A percentile compares a stretch with the other conserved stretches of the same genome.
Evolutionary conservation across 2,797 vertebrate genomes (phyloP).

Genomic region (Myiotriccus ornatus): DNA sequence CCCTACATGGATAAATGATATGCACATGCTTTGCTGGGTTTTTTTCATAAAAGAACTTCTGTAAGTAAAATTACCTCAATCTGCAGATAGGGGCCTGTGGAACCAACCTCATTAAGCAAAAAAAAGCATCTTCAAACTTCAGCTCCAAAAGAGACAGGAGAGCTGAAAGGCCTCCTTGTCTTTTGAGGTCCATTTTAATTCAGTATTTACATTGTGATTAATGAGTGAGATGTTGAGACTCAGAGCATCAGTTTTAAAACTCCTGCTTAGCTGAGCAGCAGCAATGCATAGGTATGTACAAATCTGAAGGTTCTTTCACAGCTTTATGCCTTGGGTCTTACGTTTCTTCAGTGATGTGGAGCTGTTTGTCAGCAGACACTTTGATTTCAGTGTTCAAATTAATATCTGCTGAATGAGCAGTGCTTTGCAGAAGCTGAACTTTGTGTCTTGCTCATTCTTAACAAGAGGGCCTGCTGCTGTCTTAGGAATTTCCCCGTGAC

Average conservation of each 20-base stretch:
- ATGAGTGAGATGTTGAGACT: slow-evolving; percentile 1
- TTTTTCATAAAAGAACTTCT: not conserved
- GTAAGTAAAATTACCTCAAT: not conserved
- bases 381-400: slow-evolving; percentile 73
- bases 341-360: slow-evolving; percentile 42
- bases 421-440: slow-evolving; percentile 63
- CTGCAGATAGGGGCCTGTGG: not conserved
- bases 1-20: not conserved
- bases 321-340: slow-evolving; percentile 11
- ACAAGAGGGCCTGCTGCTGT: slow-evolving; percentile 62
- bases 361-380: slow-evolving; percentile 57
- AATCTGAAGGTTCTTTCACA: slow-evolving; percentile 15
- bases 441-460: slow-evolving; percentile 71
- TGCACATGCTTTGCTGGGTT: not conserved
- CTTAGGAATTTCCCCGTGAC: slow-evolving; percentile 72
- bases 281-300: not conserved
- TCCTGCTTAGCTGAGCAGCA: not conserved
- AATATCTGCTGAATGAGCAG: slow-evolving; percentile 79
- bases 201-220: slow-evolving; percentile 2
- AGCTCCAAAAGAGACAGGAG: slow-evolving; percentile 4
- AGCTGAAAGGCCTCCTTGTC: slow-evolving; percentile 11
- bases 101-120: not conserved
- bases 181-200: slow-evolving; percentile 37
- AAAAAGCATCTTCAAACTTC: not conserved
- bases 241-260: not conserved